A percentile compares a stretch with the other conserved stretches of the same genome.
Evolutionary conservation across 2,888 invertebrate genomes (phyloP).

Genomic region (Dromius quadrimaculatus): DNA sequence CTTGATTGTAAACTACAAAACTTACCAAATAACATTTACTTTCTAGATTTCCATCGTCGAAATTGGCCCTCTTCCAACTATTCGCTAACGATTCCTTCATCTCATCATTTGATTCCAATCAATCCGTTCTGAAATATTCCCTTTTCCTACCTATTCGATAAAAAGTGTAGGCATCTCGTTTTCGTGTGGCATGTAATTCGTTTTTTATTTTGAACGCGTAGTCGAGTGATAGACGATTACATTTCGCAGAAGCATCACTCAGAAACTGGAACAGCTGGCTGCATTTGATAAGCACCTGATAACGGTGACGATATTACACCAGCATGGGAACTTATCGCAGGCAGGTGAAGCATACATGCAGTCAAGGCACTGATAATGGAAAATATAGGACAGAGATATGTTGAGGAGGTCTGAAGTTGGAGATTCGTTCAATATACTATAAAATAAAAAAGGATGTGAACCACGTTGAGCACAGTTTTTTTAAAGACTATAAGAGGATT

Average conservation of each 20-base stretch:
- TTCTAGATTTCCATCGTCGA: too few relatives aligned
- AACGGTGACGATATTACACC: conserved; percentile 1
- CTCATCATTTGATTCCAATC: neutral
- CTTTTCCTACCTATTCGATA: neutral
- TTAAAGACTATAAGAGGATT: too few relatives aligned
- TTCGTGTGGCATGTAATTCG: conserved; percentile 17
- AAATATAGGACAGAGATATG: too few relatives aligned
- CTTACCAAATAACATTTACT: too few relatives aligned
- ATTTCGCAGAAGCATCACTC: conserved; percentile 31
- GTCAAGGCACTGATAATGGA: too few relatives aligned
- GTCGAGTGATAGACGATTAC: conserved; percentile 10
- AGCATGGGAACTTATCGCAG: neutral
- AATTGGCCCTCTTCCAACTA: too few relatives aligned
- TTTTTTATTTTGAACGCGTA: conserved; percentile 21
- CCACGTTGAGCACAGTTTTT: too few relatives aligned
- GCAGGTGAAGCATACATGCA: neutral
- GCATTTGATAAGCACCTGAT: neutral
- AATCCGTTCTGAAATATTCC: neutral
- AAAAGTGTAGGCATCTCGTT: neutral
- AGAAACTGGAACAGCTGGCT: neutral
- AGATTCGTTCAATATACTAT: too few relatives aligned
- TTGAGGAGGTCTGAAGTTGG: too few relatives aligned
- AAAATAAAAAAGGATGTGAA: too few relatives aligned
- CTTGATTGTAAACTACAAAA: too few relatives aligned
- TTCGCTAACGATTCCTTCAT: too few relatives aligned